These are phyloP conservation scores for Thysanoteuthis rhombus DNA, from an alignment of 2,888 invertebrate species.

Conservation along the genomic window DNA sequence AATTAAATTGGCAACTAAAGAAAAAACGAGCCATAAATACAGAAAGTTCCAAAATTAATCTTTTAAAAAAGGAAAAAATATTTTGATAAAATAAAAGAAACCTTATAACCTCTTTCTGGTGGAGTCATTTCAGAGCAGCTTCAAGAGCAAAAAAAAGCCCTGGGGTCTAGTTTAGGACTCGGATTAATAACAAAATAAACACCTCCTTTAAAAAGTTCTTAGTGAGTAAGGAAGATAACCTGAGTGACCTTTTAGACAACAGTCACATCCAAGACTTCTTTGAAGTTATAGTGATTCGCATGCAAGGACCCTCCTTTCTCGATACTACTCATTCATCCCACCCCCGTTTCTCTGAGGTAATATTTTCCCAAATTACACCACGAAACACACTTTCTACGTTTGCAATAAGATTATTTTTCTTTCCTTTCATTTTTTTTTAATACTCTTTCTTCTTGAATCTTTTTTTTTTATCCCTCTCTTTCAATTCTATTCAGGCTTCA, in stretches of 20 bases:
- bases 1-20: too few species aligned
- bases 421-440: background rate
- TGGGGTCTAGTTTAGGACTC: background rate
- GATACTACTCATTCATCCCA: background rate
- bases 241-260: background rate
- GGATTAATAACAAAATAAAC: background rate
- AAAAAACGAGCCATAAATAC: too few species aligned
- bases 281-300: background rate
- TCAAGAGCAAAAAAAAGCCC: background rate
- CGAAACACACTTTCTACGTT: background rate
- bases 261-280: background rate
- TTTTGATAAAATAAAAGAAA: too few species aligned
- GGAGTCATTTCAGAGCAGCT: background rate
- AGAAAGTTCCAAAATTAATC: too few species aligned
- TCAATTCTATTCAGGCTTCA: background rate
- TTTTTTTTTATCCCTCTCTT: background rate
- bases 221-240: background rate
- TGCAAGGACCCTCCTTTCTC: background rate
- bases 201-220: background rate
- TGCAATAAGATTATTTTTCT: background rate
- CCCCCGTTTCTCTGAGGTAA: background rate
- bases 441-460: background rate
- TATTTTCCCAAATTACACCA: background rate
- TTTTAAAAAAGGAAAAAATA: too few species aligned
- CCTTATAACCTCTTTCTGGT: background rate